Percentiles rank a stretch among this genome's conserved stretches.
phyloP scores from a whole-genome alignment of 2,113 vertebrate species.

The Mohoua ochrocephala region DNA sequence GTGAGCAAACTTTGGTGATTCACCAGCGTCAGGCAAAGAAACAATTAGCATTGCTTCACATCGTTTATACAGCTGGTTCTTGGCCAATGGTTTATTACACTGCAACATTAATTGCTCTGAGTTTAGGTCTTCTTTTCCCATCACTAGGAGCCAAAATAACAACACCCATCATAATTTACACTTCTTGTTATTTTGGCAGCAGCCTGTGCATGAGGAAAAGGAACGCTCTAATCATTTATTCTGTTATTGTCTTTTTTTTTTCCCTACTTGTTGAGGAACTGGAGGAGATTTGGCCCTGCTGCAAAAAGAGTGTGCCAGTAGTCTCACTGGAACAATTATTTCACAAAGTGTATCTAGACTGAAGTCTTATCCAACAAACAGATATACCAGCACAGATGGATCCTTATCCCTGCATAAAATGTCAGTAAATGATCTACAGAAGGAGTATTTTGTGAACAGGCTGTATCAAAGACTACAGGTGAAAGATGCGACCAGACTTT shows the following conservation, averaged over 20 bases:
- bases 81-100: background rate
- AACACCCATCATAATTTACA: background rate
- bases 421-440: background rate
- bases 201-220: background rate
- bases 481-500: background rate
- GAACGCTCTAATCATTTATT: background rate
- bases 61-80: background rate
- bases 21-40: background rate
- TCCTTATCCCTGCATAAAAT: background rate
- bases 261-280: background rate
- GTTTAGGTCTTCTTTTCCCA: background rate
- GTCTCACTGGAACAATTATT: background rate
- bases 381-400: background rate
- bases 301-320: background rate
- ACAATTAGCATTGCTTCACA: background rate
- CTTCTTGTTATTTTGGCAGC: background rate
- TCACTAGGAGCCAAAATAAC: background rate
- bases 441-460: background rate
- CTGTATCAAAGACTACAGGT: background rate
- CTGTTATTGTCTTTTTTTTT: background rate
- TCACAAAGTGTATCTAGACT: background rate
- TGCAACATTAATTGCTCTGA: background rate
- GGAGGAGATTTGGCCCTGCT: background rate
- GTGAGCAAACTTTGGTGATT: conserved; percentile 8
- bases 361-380: background rate